Evolutionary conservation across 1,140 invertebrate genomes (phyloP), one percentile per base, ranked within the genome.

Genomic region (Orius insidiosus): DNA sequence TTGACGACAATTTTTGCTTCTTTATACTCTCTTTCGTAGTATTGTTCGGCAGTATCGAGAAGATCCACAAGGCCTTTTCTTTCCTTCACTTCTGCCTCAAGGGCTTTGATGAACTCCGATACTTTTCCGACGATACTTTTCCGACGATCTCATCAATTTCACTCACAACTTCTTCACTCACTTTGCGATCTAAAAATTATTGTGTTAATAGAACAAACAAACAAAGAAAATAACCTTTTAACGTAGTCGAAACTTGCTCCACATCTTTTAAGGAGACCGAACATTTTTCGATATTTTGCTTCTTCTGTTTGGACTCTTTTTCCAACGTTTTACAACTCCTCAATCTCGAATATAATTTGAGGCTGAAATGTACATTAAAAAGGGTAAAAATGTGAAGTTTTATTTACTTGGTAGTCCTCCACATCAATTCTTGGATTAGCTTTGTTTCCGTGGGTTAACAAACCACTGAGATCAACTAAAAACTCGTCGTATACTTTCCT

Each of bases 1-100:
- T 86, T 86, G 34, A 78, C 81, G 18, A 94, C 88, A 56, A 90
- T 79, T 71, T 88, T 93, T 2, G 89, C 88, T 71, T 94, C 88
- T 18, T 80, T 79, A 43, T 78, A 72, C 62, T 94, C 87, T 11
- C 78, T 84, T 46, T 85, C 81, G 63, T 93, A 89, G 64, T 85
- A 93, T 45, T 80, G 74, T 55, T 86, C 79, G 13, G 81, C 80
- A 41, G 83, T 78, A 45, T 81, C 76, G 19, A 93, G 57, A 11
- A 81, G 57, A 6, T 78, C 76, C 39, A 92, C 66, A 30, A 94
- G 64, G 16, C 75, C 69, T 42, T 72, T 74, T 49, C 88, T 68
- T 42, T 85, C 78, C 44, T 80, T 72, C n/a, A 90, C 77, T 64
- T 90, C 85, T 34, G 76, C 68, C 53, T 86, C 78, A 16, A 92